Percentiles rank a stretch among this genome's conserved stretches.
These are phyloP conservation scores for Chlorospingus flavigularis DNA, from an alignment of 2,797 vertebrate species.

Conservation along the genomic window DNA sequence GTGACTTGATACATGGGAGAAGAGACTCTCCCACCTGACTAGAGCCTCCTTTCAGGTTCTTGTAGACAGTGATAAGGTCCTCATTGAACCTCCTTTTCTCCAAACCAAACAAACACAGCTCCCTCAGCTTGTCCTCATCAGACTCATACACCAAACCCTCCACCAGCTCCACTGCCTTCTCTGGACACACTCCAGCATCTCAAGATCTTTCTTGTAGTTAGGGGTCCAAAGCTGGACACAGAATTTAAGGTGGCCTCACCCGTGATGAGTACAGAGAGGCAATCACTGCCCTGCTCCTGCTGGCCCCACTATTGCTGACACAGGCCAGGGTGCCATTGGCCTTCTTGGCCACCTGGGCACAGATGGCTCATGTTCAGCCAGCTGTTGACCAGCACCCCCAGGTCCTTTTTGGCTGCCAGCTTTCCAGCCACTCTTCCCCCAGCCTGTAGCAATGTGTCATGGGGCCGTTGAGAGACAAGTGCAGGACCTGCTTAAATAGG, in stretches of 20 bases:
- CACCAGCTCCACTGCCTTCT: not conserved
- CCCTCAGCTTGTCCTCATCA: not conserved
- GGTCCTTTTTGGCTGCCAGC: not conserved
- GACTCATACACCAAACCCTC: not conserved
- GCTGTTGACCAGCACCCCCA: not conserved
- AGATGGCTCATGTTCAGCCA: accelerated
- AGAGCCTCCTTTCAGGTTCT: not conserved
- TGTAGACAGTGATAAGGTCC: not conserved
- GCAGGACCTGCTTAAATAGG: not conserved
- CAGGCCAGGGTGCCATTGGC: not conserved
- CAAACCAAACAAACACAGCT: not conserved
- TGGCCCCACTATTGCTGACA: not conserved
- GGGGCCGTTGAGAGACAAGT: not conserved
- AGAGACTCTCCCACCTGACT: not conserved
- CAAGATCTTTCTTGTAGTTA: not conserved
- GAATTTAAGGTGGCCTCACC: not conserved
- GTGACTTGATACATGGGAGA: not conserved
- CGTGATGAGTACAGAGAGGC: accelerated
- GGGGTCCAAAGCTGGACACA: not conserved
- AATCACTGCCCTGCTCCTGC: not conserved
- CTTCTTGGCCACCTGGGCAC: not conserved
- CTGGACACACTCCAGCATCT: not conserved
- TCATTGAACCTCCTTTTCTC: accelerated
- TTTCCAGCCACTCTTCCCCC: not conserved
- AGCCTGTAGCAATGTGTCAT: not conserved